Base-by-base conservation (phyloP, 2,113 vertebrate species). In the Hyaena hyaena region DNA sequence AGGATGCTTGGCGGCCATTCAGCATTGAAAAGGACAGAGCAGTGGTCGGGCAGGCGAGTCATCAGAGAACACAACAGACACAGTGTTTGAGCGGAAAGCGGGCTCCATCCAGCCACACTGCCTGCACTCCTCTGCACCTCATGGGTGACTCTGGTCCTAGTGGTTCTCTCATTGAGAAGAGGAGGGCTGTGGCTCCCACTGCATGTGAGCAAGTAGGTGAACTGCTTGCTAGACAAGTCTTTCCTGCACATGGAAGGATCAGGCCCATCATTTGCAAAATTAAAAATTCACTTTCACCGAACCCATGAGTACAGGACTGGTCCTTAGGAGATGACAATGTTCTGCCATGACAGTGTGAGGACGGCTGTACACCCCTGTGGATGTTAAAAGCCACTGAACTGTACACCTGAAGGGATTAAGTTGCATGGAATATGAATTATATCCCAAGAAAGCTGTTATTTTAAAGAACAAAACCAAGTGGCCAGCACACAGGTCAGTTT, bases 391-490 rank as follows among this genome's bases (percentile, higher is more conserved):
- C 26, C 53, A 82, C 53, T 39, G 63, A 24, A 73, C 16, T 82
- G 19, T 24, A 76, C n/a, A 84, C 12, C 66, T 24, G 7, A 77
- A 82, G 15, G 14, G 26, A 26, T 39, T 39, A 87, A 21, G 26
- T 87, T 63, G 84, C 90, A 90, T 31, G 55, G 15, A 61, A 53
- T 65, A 23, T 35, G 90, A 92, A 91, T 71, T 83, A 26, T 21
- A 74, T 15, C 26, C 11, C 26, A 77, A 43, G 45, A 77, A 77
- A 77, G 26, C 43, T 48, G 15, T 77, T 77, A 63, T 68, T 66
- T 87, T 65, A 80, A 96, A 83, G 61, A 92, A 88, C 3, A 93
- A 90, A 92, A 69, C 26, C 48, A 95, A 63, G n/a, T 74, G 45
- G 63, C 12, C 14, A 69, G 81, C 43, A 39, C 55, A 90, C 24